phyloP scores from a whole-genome alignment of 2,888 invertebrate genomes.

The Lycia hirtaria region DNA sequence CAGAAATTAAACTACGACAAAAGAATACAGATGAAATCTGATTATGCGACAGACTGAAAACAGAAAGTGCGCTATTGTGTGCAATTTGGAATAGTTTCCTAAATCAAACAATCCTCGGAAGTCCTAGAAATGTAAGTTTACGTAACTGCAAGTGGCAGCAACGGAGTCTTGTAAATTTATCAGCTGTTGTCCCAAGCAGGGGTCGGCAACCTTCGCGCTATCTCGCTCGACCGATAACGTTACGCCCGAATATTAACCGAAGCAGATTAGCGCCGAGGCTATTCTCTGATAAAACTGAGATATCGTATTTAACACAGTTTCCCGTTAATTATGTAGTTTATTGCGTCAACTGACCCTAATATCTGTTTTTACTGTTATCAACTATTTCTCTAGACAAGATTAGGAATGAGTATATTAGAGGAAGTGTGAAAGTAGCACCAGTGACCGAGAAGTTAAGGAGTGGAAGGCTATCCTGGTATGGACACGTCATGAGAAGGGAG shows the following conservation, averaged over 20 bases:
- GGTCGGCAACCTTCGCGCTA: constrained; percentile 26
- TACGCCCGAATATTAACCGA: constrained; percentile 20
- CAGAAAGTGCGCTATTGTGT: constrained; percentile 1
- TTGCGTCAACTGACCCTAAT: background rate
- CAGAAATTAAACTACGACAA: background rate
- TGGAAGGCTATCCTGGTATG: too few relatives aligned
- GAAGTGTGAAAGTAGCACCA: too few relatives aligned
- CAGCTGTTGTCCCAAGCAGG: constrained; percentile 18
- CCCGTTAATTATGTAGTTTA: constrained; percentile 4
- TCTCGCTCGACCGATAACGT: constrained; percentile 27
- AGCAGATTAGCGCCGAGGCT: constrained; percentile 25
- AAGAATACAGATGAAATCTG: background rate
- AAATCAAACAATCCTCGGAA: constrained; percentile 11
- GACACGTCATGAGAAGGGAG: too few relatives aligned
- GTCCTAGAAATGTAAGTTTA: background rate
- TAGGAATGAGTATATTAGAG: too few relatives aligned
- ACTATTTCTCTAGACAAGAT: background rate
- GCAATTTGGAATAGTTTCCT: constrained; percentile 5
- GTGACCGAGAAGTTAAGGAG: too few relatives aligned
- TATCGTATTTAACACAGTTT: constrained; percentile 11
- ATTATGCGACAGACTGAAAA: background rate
- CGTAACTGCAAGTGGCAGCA: background rate
- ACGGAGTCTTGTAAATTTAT: constrained; percentile 9
- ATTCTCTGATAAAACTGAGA: constrained; percentile 20
- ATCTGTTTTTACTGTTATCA: background rate